phyloP scores from a whole-genome alignment of 2,113 vertebrate species.

The Butorides virescens region DNA sequence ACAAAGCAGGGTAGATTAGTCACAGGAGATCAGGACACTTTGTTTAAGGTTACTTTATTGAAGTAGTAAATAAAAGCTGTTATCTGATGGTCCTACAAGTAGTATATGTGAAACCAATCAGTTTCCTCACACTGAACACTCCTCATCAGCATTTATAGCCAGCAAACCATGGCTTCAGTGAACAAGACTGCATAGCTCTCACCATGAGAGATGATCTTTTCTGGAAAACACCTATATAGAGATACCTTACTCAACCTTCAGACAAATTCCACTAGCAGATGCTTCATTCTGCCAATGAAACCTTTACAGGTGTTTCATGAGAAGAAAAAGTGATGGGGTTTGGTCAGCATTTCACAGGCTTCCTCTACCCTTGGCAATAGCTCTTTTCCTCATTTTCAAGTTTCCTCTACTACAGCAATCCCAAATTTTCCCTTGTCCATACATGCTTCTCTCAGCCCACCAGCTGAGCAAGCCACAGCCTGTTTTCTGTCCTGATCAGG shows the following conservation, averaged over 20 bases:
- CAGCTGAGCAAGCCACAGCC: not conserved
- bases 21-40: not conserved
- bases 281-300: not conserved
- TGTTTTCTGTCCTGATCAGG: not conserved
- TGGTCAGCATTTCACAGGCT: not conserved
- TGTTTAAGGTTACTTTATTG: not conserved
- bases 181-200: not conserved
- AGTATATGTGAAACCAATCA: not conserved
- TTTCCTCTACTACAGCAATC: not conserved
- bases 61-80: conserved; percentile 28
- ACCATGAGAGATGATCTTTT: not conserved
- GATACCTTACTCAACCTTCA: not conserved
- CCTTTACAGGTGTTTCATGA: not conserved
- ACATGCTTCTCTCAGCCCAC: not conserved
- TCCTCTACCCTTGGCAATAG: not conserved
- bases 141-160: not conserved
- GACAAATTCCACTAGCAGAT: not conserved
- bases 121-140: not conserved
- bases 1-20: not conserved
- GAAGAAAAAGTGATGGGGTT: not conserved
- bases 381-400: not conserved
- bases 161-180: not conserved
- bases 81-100: not conserved
- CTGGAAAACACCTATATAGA: not conserved
- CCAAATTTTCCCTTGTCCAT: not conserved